Base-by-base conservation (phyloP, 2,888 invertebrate species). In the Epistrophe grossulariae region DNA sequence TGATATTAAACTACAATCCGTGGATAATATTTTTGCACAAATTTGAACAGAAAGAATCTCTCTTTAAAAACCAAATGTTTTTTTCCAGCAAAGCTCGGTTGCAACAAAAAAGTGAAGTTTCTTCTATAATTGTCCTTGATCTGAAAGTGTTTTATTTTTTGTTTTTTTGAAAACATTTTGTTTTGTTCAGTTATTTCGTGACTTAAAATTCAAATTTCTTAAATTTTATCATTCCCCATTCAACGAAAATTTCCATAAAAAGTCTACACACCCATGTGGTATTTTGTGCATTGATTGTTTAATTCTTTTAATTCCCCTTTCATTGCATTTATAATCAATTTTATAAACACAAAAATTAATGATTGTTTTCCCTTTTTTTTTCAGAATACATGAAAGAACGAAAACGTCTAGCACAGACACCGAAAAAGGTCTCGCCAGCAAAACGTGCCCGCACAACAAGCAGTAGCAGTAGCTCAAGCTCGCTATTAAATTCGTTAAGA, bases 371-470 rank as follows among this genome's bases (percentile, higher is more conserved):
- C n/a, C n/a, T n/a, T 35, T 52, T 84, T 73, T 79, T 91, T 92
- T 43, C 90, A 93, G 93, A 93, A 89, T 93, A 92, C 89, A 92
- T 93, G 92, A 93, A 93, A 89, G 93, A 93, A 89, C 93, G 93
- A 88, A 93, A 93, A 89, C 92, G 93, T 45, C 90, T 93, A 62
- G 89, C 91, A 52, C 92, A 92, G 89, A 91, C 92, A 79, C 92
- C 92, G 66, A 93, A 92, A 88, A 93, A 93, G 90, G 89, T 91
- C 82, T 91, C 92, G 77, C 92, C 92, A 84, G 90, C 91, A 74
- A 93, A 93, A 90, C 92, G 92, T 76, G 90, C 92, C 90, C 92
- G 93, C 88, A 91, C 90, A 78, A 90, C 88, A 59, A 91, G 91
- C 52, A 89, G 89, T 76, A 66, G 83, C 79, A 72, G 78, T 70